These are phyloP conservation scores for Bos taurus DNA, from an alignment of 2,113 vertebrate genomes.

Conservation along the genomic window DNA sequence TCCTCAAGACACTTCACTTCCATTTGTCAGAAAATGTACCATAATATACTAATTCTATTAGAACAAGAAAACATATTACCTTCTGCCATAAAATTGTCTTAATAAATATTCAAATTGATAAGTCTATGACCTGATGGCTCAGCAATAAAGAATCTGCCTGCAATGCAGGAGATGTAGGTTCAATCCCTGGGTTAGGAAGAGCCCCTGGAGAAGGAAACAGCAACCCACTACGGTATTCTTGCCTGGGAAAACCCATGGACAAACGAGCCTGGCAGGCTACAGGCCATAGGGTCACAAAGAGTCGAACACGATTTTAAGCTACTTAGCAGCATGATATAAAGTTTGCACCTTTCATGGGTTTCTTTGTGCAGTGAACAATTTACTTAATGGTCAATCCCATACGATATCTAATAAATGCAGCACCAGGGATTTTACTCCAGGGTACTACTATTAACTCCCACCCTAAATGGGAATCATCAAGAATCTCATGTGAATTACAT, in stretches of 20 bases:
- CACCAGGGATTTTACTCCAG: not conserved
- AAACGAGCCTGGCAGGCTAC: not conserved
- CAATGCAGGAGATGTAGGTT: not conserved
- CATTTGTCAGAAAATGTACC: not conserved
- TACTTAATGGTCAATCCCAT: not conserved
- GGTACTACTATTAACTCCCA: not conserved
- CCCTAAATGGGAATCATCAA: not conserved
- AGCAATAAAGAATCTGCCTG: not conserved
- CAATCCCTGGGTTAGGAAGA: not conserved
- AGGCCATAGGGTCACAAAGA: not conserved
- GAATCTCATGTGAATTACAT: not conserved
- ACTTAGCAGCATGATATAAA: not conserved
- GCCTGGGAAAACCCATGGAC: not conserved
- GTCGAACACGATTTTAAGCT: accelerated
- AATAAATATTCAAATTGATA: not conserved
- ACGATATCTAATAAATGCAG: not conserved
- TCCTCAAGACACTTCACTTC: not conserved
- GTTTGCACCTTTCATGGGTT: not conserved
- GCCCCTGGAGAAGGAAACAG: not conserved
- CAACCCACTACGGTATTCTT: not conserved
- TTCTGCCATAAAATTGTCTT: not conserved
- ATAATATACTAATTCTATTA: not conserved
- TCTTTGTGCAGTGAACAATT: not conserved
- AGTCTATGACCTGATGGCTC: not conserved
- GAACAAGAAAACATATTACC: not conserved